phyloP scores from a whole-genome alignment of 2,888 invertebrate genomes.

The Coecobrya sp. region DNA sequence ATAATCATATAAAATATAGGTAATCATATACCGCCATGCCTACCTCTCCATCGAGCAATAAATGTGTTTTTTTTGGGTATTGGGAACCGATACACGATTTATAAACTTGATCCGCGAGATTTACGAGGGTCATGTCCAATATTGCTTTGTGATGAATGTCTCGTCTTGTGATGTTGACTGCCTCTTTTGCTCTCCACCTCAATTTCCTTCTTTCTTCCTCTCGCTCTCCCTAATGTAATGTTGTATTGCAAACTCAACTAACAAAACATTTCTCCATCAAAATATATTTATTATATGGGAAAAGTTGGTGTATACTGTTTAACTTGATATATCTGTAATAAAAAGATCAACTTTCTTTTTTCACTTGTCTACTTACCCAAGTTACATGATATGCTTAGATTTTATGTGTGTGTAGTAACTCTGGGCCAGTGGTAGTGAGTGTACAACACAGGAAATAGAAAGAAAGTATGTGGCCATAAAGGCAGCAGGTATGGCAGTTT shows the following conservation, averaged over 20 bases:
- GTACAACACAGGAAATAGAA: not conserved
- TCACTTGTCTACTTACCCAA: conserved; percentile 58
- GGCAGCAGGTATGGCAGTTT: not conserved
- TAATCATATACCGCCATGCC: not conserved
- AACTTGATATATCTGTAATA: conserved; percentile 52
- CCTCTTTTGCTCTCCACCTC: conserved; percentile 70
- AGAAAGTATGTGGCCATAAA: conserved; percentile 19
- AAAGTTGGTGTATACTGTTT: not conserved
- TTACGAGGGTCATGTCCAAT: conserved; percentile 84
- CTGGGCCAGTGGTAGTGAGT: not conserved
- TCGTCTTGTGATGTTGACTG: conserved; percentile 71
- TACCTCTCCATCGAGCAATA: not conserved
- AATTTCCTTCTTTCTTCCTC: conserved; percentile 63
- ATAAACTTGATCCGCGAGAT: conserved; percentile 82
- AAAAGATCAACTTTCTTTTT: conserved; percentile 69
- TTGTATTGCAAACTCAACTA: conserved; percentile 53
- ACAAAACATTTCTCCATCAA: conserved; percentile 13
- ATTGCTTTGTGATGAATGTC: conserved; percentile 83
- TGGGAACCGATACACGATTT: conserved; percentile 74
- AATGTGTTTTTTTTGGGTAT: conserved; percentile 55
- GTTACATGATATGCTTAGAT: not conserved
- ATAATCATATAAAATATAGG: not conserved
- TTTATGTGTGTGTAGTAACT: conserved; percentile 30
- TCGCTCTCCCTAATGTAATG: conserved; percentile 30
- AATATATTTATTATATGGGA: not conserved